phyloP scores from a whole-genome alignment of 2,797 vertebrate genomes.

The Monodelphis domestica region DNA sequence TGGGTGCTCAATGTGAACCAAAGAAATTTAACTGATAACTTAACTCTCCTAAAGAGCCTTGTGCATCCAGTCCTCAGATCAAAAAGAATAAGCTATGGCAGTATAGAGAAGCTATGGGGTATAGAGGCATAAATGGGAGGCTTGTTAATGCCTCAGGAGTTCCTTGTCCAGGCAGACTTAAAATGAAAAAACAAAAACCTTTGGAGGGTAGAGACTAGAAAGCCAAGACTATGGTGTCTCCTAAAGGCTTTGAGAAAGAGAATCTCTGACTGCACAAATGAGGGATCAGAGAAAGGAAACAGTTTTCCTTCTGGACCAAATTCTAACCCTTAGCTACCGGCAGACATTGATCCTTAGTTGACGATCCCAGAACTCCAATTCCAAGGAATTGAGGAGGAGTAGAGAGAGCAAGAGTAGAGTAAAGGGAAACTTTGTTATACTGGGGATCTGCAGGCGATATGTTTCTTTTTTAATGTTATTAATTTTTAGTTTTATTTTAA shows the following conservation, averaged over 20 bases:
- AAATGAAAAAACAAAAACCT: background rate
- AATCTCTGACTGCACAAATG: background rate
- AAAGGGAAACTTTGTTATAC: background rate
- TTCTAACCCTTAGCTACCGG: background rate
- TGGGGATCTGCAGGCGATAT: background rate
- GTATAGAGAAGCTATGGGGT: too few relatives aligned
- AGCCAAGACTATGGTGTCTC: background rate
- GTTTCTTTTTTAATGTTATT: background rate
- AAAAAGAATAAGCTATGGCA: background rate
- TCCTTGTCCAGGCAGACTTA: background rate
- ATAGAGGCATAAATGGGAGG: too few relatives aligned
- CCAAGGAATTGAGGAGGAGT: too few relatives aligned
- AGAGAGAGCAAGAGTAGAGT: background rate
- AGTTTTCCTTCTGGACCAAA: background rate
- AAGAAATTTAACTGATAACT: background rate
- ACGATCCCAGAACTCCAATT: background rate
- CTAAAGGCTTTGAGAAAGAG: background rate
- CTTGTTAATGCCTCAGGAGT: background rate
- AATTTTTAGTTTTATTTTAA: background rate
- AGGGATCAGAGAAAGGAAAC: background rate
- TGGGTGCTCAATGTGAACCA: background rate
- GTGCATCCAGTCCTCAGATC: background rate
- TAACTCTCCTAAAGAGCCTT: background rate
- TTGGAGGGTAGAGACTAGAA: background rate
- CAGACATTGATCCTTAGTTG: background rate